Base-by-base conservation (phyloP, 2,888 invertebrate species). In the Machimus rusticus region DNA sequence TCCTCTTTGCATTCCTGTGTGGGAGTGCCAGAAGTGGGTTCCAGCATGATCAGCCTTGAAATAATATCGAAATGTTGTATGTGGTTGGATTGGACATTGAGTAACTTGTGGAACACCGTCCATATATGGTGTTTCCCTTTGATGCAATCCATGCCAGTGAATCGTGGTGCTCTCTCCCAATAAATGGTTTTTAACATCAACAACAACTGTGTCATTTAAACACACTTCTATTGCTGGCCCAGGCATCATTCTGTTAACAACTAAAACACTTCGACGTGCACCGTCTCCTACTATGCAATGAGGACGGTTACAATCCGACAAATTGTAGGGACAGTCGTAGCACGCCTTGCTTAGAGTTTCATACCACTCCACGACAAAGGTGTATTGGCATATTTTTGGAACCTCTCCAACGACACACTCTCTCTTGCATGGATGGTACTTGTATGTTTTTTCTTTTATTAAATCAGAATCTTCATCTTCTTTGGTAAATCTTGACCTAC, bases 121-220 rank as follows among this genome's bases (percentile, higher is more conserved):
- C 97, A 97, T 97, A 91, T 96, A 97, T 0, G 97, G 97, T 0
- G 95, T 95, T 0, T 94, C 94, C 85, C 93, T 93, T 92, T 97
- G 97, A 91, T 97, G 97, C 90, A 96, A 95, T 0, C 98, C 98
- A 91, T 98, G 98, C 98, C 98, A 98, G 91, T 98, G 98, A 28
- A 98, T 95, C 0, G 96, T 95, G 0, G 97, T 97, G 31, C 96
- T 96, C 91, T 97, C 97, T 0, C 96, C 95, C 91, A 95, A 94
- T 91, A 98, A 91, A 88, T 94, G 94, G 91, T 98, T 98, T 89
- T 95, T 94, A 8, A 98, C 96, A 90, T 98, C 97, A 0, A 98
- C 97, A 37, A 96, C 94, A 3, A 98, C 93, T 39, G 95, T 94
- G 91, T 98, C 98, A n/a, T 96, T 96, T 90, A 96, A 94, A 91